Evolutionary conservation across 2,888 invertebrate species (phyloP).

Genomic region (Troilus luridus): DNA sequence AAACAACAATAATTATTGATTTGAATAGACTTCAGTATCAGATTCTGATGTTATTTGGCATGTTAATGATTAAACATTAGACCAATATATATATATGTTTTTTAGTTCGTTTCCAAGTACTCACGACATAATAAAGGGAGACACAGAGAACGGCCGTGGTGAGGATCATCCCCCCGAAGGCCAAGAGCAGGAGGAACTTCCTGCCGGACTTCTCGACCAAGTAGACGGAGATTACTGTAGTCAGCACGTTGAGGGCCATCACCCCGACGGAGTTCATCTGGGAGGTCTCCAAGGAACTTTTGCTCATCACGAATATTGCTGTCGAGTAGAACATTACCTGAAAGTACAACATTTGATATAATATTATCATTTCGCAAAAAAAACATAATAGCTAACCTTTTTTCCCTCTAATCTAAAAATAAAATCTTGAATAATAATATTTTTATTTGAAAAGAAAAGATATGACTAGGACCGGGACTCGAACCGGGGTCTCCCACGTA

Average conservation of each 20-base stretch:
- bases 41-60: too few relatives aligned
- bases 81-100: too few relatives aligned
- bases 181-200: constrained; percentile 83
- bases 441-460: too few relatives aligned
- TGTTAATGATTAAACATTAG: too few relatives aligned
- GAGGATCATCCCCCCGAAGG: constrained; percentile 84
- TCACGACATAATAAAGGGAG: constrained; percentile 73
- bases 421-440: too few relatives aligned
- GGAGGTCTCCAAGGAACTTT: constrained; percentile 74
- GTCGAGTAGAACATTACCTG: constrained; percentile 87
- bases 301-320: constrained; percentile 81
- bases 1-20: too few relatives aligned
- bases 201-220: constrained; percentile 87
- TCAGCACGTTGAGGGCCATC: constrained; percentile 87
- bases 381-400: too few relatives aligned
- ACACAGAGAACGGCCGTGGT: constrained; percentile 79
- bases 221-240: constrained; percentile 86
- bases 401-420: too few relatives aligned
- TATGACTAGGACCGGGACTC: too few relatives aligned
- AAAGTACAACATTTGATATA: constrained; percentile 62
- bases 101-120: constrained; percentile 62
- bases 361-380: too few relatives aligned
- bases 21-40: too few relatives aligned
- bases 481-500: too few relatives aligned
- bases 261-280: constrained; percentile 79